Percentiles rank a stretch among this genome's conserved stretches.
Conservation (phyloP, 2,888 invertebrate species). For the Danaus chrysippus region DNA sequence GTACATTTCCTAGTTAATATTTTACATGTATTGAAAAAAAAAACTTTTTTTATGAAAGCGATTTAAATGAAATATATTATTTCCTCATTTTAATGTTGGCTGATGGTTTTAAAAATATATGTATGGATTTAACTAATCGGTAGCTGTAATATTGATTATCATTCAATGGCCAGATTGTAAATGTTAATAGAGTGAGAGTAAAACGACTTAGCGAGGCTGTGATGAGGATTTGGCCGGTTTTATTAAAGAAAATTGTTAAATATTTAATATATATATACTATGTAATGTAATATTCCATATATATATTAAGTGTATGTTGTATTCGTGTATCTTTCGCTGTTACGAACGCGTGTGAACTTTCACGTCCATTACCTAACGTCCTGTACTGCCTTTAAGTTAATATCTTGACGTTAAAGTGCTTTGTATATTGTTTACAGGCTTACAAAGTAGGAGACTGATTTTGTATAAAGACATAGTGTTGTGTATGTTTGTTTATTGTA, state of each 20-base stretch:
- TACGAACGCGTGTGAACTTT: conserved; percentile 36
- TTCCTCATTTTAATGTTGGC: conserved; percentile 12
- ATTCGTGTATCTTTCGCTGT: conserved; percentile 25
- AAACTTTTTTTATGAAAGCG: conserved; percentile 15
- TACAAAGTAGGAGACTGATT: conserved; percentile 78
- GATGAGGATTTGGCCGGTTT: conserved; percentile 64
- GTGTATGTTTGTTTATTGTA: conserved; percentile 7
- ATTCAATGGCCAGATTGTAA: conserved; percentile 68
- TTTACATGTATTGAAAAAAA: conserved; percentile 23
- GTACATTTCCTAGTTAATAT: conserved; percentile 26
- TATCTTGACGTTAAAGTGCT: conserved; percentile 43
- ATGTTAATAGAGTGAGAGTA: conserved; percentile 59
- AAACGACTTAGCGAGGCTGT: conserved; percentile 75
- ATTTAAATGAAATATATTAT: conserved; percentile 23
- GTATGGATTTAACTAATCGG: conserved; percentile 29
- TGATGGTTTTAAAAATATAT: conserved; percentile 10
- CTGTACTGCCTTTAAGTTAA: conserved; percentile 51
- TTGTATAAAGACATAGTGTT: conserved; percentile 67
- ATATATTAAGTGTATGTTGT: background rate
- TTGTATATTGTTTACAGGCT: conserved; percentile 48
- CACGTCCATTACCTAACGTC: conserved; percentile 66
- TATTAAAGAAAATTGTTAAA: conserved; percentile 40
- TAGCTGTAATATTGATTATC: conserved; percentile 52
- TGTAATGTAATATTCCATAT: conserved; percentile 7
- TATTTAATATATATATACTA: background rate